Evolutionary conservation across 2,888 invertebrate species (phyloP), one percentile per base, ranked within the genome.

Genomic region (Lasiommata megera): DNA sequence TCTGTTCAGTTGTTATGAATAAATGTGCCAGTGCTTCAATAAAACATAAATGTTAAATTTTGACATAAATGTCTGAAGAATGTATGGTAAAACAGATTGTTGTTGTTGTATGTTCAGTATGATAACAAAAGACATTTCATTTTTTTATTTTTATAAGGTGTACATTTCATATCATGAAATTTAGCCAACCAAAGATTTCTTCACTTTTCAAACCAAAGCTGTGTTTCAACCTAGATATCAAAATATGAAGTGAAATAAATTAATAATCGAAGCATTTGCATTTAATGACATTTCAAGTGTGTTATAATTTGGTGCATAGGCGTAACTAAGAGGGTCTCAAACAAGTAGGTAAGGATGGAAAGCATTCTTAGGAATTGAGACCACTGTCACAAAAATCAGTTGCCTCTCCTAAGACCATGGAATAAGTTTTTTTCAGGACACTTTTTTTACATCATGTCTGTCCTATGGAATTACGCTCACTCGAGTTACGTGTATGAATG

Each of bases 181-280:
- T 31, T 31, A 6, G 29, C n/a, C 54, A 50, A 60, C 62, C 62
- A 62, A 62, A 62, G 62, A 62, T 51, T 41, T 36, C 46, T 57
- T 53, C 55, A 53, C 28, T 53, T 29, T 61, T 40, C 34, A 23
- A 58, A 60, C 62, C 62, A 62, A 62, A 62, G 62, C 36, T 41
- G 29, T 34, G 28, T 23, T 56, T 14, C 36, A 18, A 43, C 43
- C 31, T 11, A 36, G 12, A 48, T 34, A 36, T 37, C 6, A 18
- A 43, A 36, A 11, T 31, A 53, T 12, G 14, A 53, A 34, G 12
- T 31, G 17, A 31, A 12, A 23, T 5, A 23, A 28, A 18, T 12
- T 28, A 28, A 5, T 2, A 31, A 9, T 43, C 14, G 28, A 23
- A 48, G 36, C 28, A 51, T 23, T 17, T 51, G 40, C 51, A 38